Base-by-base conservation (phyloP, 2,888 invertebrate genomes). In the Schizaphis graminum region DNA sequence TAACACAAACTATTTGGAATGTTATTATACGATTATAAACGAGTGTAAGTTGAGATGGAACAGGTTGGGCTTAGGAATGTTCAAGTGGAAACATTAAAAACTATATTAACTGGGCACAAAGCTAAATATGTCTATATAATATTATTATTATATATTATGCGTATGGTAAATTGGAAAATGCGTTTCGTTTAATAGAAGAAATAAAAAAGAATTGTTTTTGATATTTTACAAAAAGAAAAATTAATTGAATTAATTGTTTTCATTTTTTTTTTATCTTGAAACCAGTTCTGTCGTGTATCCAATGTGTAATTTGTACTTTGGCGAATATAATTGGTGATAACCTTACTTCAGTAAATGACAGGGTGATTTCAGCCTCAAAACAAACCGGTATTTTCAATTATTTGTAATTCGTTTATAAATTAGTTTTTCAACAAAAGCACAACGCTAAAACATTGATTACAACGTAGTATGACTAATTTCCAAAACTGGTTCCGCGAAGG, bases 381-480 rank as follows among this genome's bases (percentile, higher is more conserved):
- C 92, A 92, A 92, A 92, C 92, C 92, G 92, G 92, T 92, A 77
- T 93, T 89, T 93, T 93, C 93, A 93, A 93, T 93, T 93, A 93
- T 84, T 89, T 77, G 89, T 93, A 89, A 93, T 89, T 77, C 89
- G 93, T 93, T 89, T 89, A 84, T 84, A 56, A 93, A 93, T 93
- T 93, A 89, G 93, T 93, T 93, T 89, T 93, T 93, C 89, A 56
- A 93, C 93, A 93, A 93, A 93, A 93, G 93, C 93, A 56, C 93
- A 89, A 77, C 77, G 88, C 44, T 56, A 49, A 41, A 85, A 89
- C 89, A 92, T 87, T 67, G 87, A 92, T 92, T 92, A 92, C 61
- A 26, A 53, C 88, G n/a, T 41, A 21, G 53, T 77, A 93, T 93
- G 89, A 93, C 93, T 89, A 67, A 93, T 89, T 87, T 67, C 47